Conservation (phyloP, 2,113 vertebrate species). For the Gymnobelideus leadbeateri region DNA sequence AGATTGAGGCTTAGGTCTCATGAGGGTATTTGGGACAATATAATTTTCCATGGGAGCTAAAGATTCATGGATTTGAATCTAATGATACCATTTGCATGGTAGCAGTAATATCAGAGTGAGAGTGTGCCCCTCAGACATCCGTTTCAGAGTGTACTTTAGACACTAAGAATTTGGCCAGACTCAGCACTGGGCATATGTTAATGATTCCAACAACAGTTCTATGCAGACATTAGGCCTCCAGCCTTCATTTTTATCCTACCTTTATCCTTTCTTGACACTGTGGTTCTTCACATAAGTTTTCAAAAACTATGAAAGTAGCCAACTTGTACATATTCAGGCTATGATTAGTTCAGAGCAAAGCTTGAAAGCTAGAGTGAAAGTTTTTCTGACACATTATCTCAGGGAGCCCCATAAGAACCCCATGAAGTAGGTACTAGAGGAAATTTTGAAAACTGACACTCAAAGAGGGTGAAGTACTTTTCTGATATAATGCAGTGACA, state of each 20-base stretch:
- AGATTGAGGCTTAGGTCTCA: background rate
- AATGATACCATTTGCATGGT: background rate
- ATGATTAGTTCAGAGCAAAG: background rate
- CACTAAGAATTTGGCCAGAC: background rate
- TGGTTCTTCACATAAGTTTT: background rate
- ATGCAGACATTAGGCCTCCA: background rate
- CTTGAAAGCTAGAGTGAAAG: background rate
- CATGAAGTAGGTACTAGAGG: background rate
- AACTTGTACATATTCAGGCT: background rate
- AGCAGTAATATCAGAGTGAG: background rate
- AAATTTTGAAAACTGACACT: background rate
- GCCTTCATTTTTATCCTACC: background rate
- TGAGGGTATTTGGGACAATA: background rate
- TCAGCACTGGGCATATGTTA: background rate
- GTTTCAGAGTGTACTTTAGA: background rate
- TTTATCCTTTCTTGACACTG: background rate
- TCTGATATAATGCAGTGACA: background rate
- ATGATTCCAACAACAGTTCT: background rate
- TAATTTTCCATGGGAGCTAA: background rate
- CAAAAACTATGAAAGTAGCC: background rate
- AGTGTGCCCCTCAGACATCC: background rate
- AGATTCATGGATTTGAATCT: background rate
- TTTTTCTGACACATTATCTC: background rate
- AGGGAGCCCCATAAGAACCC: background rate
- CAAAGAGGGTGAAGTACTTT: background rate